phyloP scores from a whole-genome alignment of 2,797 vertebrate genomes.

The Aselliscus stoliczkanus region DNA sequence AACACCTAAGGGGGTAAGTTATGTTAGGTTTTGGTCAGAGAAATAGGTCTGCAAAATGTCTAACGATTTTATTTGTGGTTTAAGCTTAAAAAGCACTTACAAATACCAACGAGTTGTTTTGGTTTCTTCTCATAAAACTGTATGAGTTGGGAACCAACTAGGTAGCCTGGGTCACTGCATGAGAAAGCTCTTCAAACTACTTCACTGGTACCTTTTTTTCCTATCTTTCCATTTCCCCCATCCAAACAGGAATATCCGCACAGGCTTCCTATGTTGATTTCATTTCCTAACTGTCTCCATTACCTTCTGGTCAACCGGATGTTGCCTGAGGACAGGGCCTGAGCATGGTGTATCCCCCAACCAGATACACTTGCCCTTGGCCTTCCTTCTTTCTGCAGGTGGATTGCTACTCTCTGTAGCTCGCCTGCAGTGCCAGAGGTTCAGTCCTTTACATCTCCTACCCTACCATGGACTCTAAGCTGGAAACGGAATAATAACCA shows the following conservation, averaged over 20 bases:
- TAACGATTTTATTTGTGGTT: not conserved
- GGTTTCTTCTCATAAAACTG: not conserved
- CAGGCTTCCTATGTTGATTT: no score
- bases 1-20: not conserved
- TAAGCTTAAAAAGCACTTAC: constrained; percentile 3
- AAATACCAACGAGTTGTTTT: not conserved
- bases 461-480: not conserved
- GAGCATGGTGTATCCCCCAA: not conserved
- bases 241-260: not conserved
- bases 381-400: not conserved
- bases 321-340: not conserved
- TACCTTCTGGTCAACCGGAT: not conserved
- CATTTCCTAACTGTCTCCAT: not conserved
- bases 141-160: not conserved
- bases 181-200: not conserved
- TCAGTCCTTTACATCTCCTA: not conserved
- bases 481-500: not conserved
- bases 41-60: not conserved
- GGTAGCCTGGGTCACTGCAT: not conserved
- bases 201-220: not conserved
- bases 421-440: no score
- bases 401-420: not conserved
- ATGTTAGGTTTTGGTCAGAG: not conserved
- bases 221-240: not conserved
- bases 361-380: not conserved